phyloP scores from a whole-genome alignment of 2,888 invertebrate species.

The Polylopha cassiicola region DNA sequence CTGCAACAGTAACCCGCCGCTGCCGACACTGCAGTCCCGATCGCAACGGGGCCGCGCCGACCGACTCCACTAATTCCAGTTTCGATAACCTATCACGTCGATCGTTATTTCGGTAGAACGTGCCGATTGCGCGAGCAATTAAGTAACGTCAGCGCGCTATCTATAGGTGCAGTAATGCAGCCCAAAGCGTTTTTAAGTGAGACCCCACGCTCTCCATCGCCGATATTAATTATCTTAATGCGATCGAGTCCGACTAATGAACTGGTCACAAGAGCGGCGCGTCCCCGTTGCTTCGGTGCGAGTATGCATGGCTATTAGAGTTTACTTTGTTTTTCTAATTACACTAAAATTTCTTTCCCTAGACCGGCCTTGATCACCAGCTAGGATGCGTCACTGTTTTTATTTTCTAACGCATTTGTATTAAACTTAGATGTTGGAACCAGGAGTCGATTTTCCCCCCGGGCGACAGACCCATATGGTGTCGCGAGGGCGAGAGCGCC shows the following conservation, averaged over 20 bases:
- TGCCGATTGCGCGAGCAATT: too few relatives aligned
- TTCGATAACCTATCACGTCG: too few relatives aligned
- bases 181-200: too few relatives aligned
- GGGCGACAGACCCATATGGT: conserved; percentile 78
- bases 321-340: conserved; percentile 48
- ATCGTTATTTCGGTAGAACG: too few relatives aligned
- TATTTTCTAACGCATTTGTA: conserved; percentile 49
- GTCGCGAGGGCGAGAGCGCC: conserved; percentile 65
- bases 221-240: not conserved
- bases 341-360: conserved; percentile 55
- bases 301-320: conserved; percentile 61
- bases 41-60: conserved; percentile 4
- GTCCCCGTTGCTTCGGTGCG: conserved; percentile 43
- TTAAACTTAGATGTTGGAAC: conserved; percentile 79
- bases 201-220: too few relatives aligned
- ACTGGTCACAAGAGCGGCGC: conserved; percentile 6
- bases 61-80: not conserved
- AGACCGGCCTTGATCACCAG: conserved; percentile 72
- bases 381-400: conserved; percentile 29
- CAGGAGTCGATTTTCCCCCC: conserved; percentile 78
- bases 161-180: too few relatives aligned
- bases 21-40: conserved; percentile 12
- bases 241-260: too few relatives aligned
- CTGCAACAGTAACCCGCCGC: conserved; percentile 22
- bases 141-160: too few relatives aligned